phyloP scores from a whole-genome alignment of 2,888 invertebrate species.

The Zaprionus obscuricornis region DNA sequence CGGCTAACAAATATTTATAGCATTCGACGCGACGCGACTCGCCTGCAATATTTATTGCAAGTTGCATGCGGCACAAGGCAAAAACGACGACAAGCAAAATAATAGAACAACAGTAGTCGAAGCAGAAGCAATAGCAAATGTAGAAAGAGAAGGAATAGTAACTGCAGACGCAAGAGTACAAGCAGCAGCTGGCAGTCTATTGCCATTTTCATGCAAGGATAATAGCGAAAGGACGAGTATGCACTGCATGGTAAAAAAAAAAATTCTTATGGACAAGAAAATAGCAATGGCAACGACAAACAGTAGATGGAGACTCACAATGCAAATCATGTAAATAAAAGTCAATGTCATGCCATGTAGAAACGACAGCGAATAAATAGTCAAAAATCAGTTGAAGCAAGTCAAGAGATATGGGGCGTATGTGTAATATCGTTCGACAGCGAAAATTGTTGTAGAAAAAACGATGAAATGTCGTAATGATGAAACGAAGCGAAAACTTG shows the following conservation, averaged over 20 bases:
- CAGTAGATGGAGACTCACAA: conserved; percentile 36
- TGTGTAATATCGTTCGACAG: conserved; percentile 60
- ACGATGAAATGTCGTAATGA: too few species aligned
- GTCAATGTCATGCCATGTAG: conserved; percentile 75
- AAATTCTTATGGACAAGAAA: too few species aligned
- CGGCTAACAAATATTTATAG: conserved; percentile 75
- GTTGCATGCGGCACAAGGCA: conserved; percentile 55
- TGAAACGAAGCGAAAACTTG: conserved; percentile 27
- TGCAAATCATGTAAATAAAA: conserved; percentile 76
- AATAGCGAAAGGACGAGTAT: too few species aligned
- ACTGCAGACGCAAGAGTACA: too few species aligned
- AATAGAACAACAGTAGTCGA: conserved; percentile 43
- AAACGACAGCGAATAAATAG: conserved; percentile 72
- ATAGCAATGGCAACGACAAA: conserved; percentile 5
- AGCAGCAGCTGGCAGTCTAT: conserved; percentile 49
- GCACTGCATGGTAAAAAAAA: too few species aligned
- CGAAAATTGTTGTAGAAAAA: conserved; percentile 36
- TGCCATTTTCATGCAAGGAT: conserved; percentile 57
- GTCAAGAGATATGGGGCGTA: conserved; percentile 48
- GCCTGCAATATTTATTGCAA: conserved; percentile 72
- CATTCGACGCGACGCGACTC: conserved; percentile 39
- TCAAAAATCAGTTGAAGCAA: conserved; percentile 19
- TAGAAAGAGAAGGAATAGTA: too few species aligned
- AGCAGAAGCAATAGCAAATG: neutral
- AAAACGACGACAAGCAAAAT: conserved; percentile 19